These are phyloP conservation scores for Aphelenchoides besseyi DNA, from an alignment of 1,140 invertebrate species.

Conservation along the genomic window DNA sequence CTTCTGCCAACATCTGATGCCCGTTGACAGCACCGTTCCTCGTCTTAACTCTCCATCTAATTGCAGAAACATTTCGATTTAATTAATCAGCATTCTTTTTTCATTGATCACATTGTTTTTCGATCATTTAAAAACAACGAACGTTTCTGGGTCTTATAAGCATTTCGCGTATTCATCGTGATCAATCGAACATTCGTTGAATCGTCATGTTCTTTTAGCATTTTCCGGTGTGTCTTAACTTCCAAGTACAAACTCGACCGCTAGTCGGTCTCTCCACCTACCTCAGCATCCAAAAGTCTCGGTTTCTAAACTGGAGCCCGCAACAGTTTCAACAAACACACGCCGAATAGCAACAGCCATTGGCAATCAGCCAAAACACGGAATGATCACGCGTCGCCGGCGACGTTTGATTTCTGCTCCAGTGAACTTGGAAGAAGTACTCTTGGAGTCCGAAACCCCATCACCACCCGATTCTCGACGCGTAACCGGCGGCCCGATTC, in stretches of 20 bases:
- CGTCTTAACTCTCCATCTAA: no score
- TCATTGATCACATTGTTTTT: no score
- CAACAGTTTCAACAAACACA: background rate
- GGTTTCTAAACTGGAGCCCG: slow-evolving; percentile 2
- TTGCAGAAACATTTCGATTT: no score
- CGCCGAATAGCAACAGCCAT: background rate
- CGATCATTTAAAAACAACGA: no score
- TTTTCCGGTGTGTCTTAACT: background rate
- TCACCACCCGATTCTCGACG: slow-evolving; percentile 5
- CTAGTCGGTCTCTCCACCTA: background rate
- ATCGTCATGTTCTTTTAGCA: background rate
- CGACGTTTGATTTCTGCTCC: slow-evolving; percentile 26
- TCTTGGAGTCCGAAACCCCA: slow-evolving; percentile 1
- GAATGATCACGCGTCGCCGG: slow-evolving; percentile 21
- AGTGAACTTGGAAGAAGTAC: background rate
- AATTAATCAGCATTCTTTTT: no score
- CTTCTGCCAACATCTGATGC: background rate
- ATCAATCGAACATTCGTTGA: background rate
- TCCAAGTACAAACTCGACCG: background rate
- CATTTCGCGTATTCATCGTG: background rate
- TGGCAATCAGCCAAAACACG: background rate
- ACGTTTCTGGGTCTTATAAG: no score
- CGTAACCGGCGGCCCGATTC: background rate
- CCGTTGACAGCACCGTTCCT: no score
- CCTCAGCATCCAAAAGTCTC: background rate